Conservation (phyloP, 2,888 invertebrate genomes). For the Pheosia gnoma region DNA sequence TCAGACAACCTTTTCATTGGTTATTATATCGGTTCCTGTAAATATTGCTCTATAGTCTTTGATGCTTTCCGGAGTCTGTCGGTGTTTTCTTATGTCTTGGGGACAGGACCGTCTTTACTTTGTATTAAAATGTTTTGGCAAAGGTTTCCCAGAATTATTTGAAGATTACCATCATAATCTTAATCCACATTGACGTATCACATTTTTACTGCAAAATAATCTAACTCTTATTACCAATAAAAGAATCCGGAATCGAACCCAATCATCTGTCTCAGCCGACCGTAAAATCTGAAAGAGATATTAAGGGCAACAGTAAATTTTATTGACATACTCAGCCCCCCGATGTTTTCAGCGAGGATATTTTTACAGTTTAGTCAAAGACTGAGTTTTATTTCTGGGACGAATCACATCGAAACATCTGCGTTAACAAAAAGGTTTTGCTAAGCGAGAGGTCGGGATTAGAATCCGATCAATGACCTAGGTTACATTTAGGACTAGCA, state of each 20-base stretch:
- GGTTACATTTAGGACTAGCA: no score
- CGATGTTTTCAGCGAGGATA: neutral
- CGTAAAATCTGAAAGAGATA: slow-evolving; percentile 54
- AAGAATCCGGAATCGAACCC: slow-evolving; percentile 27
- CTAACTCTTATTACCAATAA: slow-evolving; percentile 38
- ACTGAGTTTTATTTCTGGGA: no score
- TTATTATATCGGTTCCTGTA: no score
- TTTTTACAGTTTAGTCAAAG: slow-evolving; percentile 7
- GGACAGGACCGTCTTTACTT: no score
- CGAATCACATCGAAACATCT: no score
- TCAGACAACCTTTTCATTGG: no score
- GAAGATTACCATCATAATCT: slow-evolving; percentile 23
- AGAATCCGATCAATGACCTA: no score
- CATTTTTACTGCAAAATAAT: slow-evolving; percentile 15
- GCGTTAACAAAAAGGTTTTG: no score
- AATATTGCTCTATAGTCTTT: no score
- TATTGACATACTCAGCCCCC: slow-evolving; percentile 29
- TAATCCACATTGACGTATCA: slow-evolving; percentile 36
- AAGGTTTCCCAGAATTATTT: neutral
- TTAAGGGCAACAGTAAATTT: slow-evolving; percentile 43
- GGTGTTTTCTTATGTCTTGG: neutral
- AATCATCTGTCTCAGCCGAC: slow-evolving; percentile 35
- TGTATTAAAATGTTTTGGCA: no score
- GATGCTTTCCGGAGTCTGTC: no score
- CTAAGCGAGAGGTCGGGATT: no score